Conservation (phyloP, 2,797 vertebrate genomes). For the Florisuga fusca region DNA sequence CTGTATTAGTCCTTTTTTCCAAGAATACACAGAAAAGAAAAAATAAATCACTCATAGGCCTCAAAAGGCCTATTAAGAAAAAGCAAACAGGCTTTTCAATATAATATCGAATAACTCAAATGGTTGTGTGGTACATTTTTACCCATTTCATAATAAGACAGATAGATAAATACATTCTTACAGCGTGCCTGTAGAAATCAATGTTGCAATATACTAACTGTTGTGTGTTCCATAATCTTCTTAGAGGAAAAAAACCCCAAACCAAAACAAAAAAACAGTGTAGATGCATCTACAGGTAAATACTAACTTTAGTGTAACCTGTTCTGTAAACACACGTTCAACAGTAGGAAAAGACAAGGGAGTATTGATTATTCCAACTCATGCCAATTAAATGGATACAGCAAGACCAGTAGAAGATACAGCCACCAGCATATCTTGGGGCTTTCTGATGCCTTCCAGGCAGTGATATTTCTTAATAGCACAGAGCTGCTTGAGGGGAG, state of each 20-base stretch:
- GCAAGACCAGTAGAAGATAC: not conserved
- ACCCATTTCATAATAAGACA: constrained; percentile 44
- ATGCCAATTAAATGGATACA: not conserved
- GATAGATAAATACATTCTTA: constrained; percentile 41
- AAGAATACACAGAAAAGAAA: not conserved
- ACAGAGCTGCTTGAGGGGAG: not conserved
- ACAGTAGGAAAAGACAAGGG: not conserved
- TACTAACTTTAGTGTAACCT: not conserved
- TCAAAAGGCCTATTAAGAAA: not conserved
- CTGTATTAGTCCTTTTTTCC: not conserved
- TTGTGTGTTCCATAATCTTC: constrained; percentile 45
- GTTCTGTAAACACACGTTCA: not conserved
- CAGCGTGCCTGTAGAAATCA: constrained; percentile 25
- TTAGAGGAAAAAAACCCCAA: not conserved
- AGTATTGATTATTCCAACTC: constrained; percentile 11
- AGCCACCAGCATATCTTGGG: not conserved
- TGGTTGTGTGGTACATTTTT: not conserved
- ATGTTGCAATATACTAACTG: constrained; percentile 27
- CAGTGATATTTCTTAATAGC: not conserved
- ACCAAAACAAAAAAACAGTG: not conserved
- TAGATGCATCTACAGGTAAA: not conserved
- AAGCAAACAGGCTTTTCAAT: not conserved
- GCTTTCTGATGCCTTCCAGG: not conserved
- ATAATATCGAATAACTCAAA: not conserved
- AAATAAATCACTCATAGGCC: not conserved